phyloP scores from a whole-genome alignment of 2,888 invertebrate genomes.

The Cosmia pyralina region DNA sequence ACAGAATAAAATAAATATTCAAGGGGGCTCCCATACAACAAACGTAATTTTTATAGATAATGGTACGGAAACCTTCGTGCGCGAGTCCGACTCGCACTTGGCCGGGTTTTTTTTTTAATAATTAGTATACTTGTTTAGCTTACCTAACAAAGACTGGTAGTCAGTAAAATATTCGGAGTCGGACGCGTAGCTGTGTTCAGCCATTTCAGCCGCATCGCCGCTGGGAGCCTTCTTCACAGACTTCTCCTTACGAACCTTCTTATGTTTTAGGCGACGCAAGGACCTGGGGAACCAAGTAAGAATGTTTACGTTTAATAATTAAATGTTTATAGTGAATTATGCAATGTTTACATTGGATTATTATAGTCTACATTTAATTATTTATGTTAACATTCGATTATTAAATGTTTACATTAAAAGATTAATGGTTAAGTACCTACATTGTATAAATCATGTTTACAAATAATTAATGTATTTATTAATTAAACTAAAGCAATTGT shows the following conservation, averaged over 20 bases:
- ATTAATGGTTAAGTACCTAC: not conserved
- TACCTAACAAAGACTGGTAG: constrained; percentile 84
- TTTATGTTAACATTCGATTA: not conserved
- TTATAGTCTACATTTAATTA: not conserved
- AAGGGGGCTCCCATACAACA: too few relatives aligned
- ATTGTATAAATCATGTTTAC: not conserved
- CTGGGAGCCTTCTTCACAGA: constrained; percentile 63
- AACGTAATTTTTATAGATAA: too few relatives aligned
- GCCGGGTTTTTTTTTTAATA: too few relatives aligned
- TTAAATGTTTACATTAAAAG: not conserved
- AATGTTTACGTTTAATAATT: not conserved
- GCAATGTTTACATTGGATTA: not conserved
- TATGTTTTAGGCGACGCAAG: constrained; percentile 77
- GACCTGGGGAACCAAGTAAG: constrained; percentile 66
- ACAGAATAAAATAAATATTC: too few relatives aligned
- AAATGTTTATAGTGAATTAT: constrained; percentile 7
- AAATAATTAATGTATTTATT: too few relatives aligned
- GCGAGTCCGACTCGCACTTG: too few relatives aligned
- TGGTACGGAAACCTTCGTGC: too few relatives aligned
- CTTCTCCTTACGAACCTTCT: constrained; percentile 68
- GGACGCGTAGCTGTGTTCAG: constrained; percentile 79
- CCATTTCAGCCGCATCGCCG: constrained; percentile 71
- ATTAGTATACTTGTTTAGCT: not conserved
- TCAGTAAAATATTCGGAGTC: constrained; percentile 87
- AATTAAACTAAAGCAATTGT: too few relatives aligned